These are phyloP conservation scores for Camponotus fellah DNA, from an alignment of 2,888 invertebrate genomes.

Conservation along the genomic window DNA sequence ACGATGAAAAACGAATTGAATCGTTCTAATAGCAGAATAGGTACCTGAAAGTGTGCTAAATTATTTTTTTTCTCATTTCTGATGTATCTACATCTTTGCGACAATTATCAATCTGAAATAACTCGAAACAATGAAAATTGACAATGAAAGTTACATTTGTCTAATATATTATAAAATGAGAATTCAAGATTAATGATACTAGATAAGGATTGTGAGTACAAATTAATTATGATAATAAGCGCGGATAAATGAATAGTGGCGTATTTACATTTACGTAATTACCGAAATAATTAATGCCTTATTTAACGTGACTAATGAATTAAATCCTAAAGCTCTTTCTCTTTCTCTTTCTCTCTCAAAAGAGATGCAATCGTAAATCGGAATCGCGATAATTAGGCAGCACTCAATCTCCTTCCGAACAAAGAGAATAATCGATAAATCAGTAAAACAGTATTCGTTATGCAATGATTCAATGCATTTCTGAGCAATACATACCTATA, in stretches of 20 bases:
- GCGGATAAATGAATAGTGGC: constrained; percentile 66
- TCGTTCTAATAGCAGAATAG: not conserved
- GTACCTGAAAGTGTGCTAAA: not conserved
- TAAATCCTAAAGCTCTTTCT: constrained; percentile 61
- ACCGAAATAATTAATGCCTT: constrained; percentile 69
- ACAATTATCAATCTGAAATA: not conserved
- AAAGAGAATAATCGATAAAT: constrained; percentile 33
- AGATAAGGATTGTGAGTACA: constrained; percentile 58
- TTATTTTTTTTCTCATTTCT: not conserved
- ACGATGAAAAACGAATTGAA: not conserved
- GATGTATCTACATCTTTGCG: not conserved
- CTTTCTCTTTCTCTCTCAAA: not conserved
- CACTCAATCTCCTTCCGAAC: constrained; percentile 50
- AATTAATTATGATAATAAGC: constrained; percentile 70
- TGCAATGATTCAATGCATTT: constrained; percentile 21
- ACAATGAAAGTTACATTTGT: not conserved
- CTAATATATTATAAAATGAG: constrained; percentile 23
- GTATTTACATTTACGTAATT: constrained; percentile 71
- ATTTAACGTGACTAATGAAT: constrained; percentile 65
- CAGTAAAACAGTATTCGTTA: constrained; percentile 54
- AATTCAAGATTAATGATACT: constrained; percentile 55
- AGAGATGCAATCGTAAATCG: constrained; percentile 72
- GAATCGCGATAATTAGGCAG: constrained; percentile 68
- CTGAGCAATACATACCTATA: not conserved
- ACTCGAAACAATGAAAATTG: constrained; percentile 30